Conservation (phyloP, 2,888 invertebrate species). For the Geotrupes spiniger region DNA sequence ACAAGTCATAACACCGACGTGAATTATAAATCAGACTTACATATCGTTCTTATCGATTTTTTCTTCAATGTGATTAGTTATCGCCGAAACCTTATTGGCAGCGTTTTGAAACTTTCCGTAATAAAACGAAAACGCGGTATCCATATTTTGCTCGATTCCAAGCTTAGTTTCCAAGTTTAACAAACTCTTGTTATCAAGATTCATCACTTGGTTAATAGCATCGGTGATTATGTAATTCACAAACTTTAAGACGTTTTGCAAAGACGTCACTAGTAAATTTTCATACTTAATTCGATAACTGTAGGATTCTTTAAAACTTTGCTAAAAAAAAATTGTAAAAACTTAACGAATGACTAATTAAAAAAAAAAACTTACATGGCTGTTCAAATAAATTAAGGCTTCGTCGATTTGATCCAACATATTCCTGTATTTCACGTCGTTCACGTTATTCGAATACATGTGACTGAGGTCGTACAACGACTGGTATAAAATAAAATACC, state of each 20-base stretch:
- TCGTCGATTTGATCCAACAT: conserved; percentile 82
- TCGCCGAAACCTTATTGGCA: conserved; percentile 77
- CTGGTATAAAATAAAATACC: conserved; percentile 78
- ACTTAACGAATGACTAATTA: conserved; percentile 17
- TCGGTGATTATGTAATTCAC: conserved; percentile 73
- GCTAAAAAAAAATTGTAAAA: conserved; percentile 50
- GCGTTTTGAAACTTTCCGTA: conserved; percentile 95
- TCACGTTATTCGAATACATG: conserved; percentile 35
- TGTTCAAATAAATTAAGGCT: conserved; percentile 79
- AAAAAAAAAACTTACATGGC: conserved; percentile 63
- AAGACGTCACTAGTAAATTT: conserved; percentile 77
- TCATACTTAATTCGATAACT: conserved; percentile 80
- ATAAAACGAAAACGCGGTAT: conserved; percentile 77
- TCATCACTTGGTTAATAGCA: conserved; percentile 73
- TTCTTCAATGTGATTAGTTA: conserved; percentile 80
- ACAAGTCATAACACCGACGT: conserved; percentile 1
- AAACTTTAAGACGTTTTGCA: conserved; percentile 76
- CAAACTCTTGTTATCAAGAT: conserved; percentile 39
- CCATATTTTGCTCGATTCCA: conserved; percentile 35
- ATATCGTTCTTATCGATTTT: conserved; percentile 70
- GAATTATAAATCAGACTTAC: conserved; percentile 52
- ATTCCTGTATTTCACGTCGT: conserved; percentile 76
- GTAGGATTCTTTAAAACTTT: conserved; percentile 80
- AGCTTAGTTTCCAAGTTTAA: conserved; percentile 12
- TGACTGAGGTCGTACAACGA: conserved; percentile 39